These are phyloP conservation scores for Tretioscincus oriximinensis DNA, from an alignment of 2,113 vertebrate genomes.

Conservation along the genomic window DNA sequence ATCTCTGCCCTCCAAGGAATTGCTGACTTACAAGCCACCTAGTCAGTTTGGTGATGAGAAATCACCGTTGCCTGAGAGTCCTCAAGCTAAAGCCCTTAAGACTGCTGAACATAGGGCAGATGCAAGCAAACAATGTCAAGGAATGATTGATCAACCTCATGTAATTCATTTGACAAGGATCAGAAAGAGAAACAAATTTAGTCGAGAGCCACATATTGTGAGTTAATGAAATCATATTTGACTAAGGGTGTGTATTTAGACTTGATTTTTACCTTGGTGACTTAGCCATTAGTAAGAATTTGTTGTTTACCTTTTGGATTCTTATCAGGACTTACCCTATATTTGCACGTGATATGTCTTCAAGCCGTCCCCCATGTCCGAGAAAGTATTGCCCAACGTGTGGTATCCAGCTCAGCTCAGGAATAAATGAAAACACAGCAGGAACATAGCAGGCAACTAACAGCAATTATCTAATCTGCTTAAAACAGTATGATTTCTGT, in stretches of 20 bases:
- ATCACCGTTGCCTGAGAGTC: not conserved
- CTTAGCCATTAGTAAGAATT: slow-evolving; percentile 88
- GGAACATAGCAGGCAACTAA: slow-evolving; percentile 69
- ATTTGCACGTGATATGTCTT: slow-evolving; percentile 81
- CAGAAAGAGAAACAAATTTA: slow-evolving; percentile 61
- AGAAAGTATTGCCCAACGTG: slow-evolving; percentile 72
- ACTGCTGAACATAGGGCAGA: slow-evolving; percentile 39
- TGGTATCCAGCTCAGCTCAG: slow-evolving; percentile 69
- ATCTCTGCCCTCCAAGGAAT: not conserved
- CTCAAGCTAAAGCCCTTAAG: slow-evolving; percentile 11
- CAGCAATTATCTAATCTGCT: slow-evolving; percentile 72
- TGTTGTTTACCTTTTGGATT: slow-evolving; percentile 82
- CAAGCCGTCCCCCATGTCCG: too few species aligned
- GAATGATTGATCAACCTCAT: slow-evolving; percentile 71
- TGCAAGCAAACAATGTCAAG: slow-evolving; percentile 57
- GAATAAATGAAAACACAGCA: slow-evolving; percentile 73
- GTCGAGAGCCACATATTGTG: slow-evolving; percentile 69
- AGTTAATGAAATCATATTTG: slow-evolving; percentile 84
- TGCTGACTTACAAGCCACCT: not conserved
- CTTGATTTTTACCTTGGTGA: slow-evolving; percentile 82
- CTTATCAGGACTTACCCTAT: slow-evolving; percentile 83
- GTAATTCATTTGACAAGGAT: slow-evolving; percentile 71
- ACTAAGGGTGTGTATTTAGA: slow-evolving; percentile 83
- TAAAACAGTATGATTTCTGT: slow-evolving; percentile 63
- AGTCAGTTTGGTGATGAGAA: not conserved